Conservation (phyloP, 2,113 vertebrate species). For the Grallaria varia region DNA sequence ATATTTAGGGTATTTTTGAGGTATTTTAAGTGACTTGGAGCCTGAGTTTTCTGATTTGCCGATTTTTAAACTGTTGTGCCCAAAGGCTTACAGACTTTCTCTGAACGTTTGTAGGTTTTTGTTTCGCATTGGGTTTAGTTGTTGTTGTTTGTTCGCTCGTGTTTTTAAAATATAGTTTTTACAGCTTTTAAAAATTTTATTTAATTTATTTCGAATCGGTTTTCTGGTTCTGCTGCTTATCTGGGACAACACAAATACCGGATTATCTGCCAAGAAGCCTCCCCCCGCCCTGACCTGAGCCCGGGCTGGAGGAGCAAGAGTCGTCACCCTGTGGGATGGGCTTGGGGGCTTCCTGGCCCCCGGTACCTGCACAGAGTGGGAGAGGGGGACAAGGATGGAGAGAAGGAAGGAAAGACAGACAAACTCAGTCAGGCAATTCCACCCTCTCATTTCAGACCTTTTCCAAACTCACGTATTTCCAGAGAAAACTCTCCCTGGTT, state of each 20-base stretch:
- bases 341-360: neutral
- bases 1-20: neutral
- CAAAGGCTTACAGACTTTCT: neutral
- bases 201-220: neutral
- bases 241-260: neutral
- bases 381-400: neutral
- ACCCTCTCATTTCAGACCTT: neutral
- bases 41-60: neutral
- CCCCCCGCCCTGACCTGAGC: neutral
- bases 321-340: neutral
- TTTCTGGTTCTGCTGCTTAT: neutral
- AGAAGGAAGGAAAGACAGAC: too few relatives aligned
- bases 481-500: neutral
- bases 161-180: fast-evolving
- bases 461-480: neutral
- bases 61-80: neutral
- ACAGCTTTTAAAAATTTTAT: neutral
- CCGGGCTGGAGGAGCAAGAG: neutral
- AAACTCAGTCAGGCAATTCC: neutral
- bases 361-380: too few relatives aligned
- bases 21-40: neutral
- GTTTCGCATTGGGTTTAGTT: too few relatives aligned
- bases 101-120: fast-evolving
- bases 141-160: neutral
- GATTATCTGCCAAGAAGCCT: fast-evolving